Base-by-base conservation (phyloP, 2,113 vertebrate genomes). In the Antigone vipio region DNA sequence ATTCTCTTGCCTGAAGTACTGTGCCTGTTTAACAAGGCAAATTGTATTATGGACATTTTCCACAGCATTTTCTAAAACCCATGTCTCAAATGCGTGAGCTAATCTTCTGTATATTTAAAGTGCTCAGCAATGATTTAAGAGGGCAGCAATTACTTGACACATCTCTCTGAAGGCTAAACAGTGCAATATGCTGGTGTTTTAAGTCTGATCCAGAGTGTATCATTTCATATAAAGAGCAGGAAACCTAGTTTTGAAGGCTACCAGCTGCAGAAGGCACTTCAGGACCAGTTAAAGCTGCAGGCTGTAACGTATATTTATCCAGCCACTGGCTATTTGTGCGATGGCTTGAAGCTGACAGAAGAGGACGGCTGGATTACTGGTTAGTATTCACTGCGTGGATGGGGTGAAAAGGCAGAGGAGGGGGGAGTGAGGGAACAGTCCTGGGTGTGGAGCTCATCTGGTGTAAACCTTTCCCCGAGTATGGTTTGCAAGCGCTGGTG, bases 21-120 rank as follows among this genome's bases (percentile, higher is more conserved):
- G 5, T 89, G n/a, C 9, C 69, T 96, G 69, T 93, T 95, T 83
- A 80, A 94, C 79, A 63, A 42, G 45, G 47, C 68, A 78, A 42
- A 40, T 63, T 62, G 59, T 89, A 89, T 92, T 91, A 68, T 58
- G 84, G 66, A 59, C 42, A 42, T 89, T 97, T 97, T 74, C 95
- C 77, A 91, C 68, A 69, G 12, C 7, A 4, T 56, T 94, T 85
- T 95, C 73, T 89, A 96, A 94, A 93, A 38, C 87, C 35, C 29
- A 3, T 30, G 45, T 58, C 76, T 92, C 69, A 59, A 91, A 84
- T 44, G n/a, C 6, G 4, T 49, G 4, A 85, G 49, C 56, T 88
- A 68, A 90, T 95, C 82, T 97, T 62, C 68, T 98, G 77, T 93
- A 95, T 96, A 86, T 98, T 98, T 97, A 85, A 98, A 97, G 92